Evolutionary conservation across 2,113 vertebrate genomes (phyloP).

Genomic region (Pteruthius melanotis): DNA sequence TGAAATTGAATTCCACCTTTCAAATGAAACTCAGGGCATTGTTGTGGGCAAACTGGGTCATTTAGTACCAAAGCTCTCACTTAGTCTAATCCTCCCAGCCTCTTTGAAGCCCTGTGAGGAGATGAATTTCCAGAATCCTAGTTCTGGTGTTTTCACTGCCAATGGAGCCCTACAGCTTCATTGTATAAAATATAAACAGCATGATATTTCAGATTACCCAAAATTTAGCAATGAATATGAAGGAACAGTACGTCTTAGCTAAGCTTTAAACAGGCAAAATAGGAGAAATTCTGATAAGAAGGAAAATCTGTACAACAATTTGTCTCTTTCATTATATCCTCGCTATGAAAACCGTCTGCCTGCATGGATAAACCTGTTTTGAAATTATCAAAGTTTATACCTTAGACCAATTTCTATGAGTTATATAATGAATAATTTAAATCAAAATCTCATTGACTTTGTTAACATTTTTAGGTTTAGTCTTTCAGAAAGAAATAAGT

Average conservation of each 20-base stretch:
- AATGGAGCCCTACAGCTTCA: background rate
- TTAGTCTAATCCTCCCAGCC: background rate
- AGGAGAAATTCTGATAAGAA: background rate
- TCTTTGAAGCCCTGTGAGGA: background rate
- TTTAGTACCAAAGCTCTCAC: background rate
- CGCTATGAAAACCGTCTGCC: background rate
- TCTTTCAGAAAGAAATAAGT: background rate
- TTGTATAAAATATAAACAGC: background rate
- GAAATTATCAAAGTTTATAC: background rate
- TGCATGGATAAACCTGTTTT: background rate
- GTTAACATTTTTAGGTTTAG: background rate
- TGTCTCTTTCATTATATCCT: background rate
- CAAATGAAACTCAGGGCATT: background rate
- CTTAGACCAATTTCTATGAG: background rate
- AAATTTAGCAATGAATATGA: background rate
- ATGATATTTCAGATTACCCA: background rate
- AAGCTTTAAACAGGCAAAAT: background rate
- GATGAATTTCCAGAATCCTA: background rate
- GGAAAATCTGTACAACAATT: background rate
- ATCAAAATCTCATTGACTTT: background rate
- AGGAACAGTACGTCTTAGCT: background rate
- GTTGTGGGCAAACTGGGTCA: background rate
- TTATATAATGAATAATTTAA: background rate
- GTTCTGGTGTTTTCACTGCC: background rate
- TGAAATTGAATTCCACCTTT: background rate